Base-by-base conservation (phyloP, 1,140 invertebrate genomes). In the Mya arenaria region DNA sequence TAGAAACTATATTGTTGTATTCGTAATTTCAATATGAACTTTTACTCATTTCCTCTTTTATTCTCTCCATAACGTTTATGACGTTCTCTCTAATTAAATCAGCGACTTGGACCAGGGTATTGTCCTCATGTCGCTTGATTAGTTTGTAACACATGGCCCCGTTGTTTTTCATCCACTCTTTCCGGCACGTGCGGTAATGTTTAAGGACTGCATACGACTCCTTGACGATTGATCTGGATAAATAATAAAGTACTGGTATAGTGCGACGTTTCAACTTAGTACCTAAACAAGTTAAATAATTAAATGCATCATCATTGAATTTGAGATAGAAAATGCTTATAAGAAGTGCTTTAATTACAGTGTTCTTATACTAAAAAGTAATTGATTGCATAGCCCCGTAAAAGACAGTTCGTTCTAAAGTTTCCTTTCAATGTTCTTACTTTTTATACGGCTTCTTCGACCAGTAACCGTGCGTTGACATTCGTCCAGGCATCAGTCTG, bases 381-480 rank as follows among this genome's bases (percentile, higher is more conserved):
- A 48, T 13, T n/a, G 10, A 48, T 48, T 48, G 10, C n/a, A 10
- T 13, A 48, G 44, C 10, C 10, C 44, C 44, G n/a, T n/a, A n/a
- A 48, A 10, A 10, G n/a, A 13, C 25, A 10, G 8, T 60, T 60
- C 56, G 28, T 60, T 60, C 17, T 60, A 60, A 15, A 17, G 56
- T 13, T 8, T 23, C 8, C 13, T 36, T 32, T 34, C 8, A 4
- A 17, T 36, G 13, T 34, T 34, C 68, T 30, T 71, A 71, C 68
- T 71, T 71, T 55, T 55, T 71, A 55, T 30, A 71, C 1, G 41
- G 41, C 4, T 19, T 34, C 6, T 36, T 19, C n/a, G 52, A 25
- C 69, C 69, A 72, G 41, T 56, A 72, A 2, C 69, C 69, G 58
- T 72, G 69, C 8, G 69, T 72, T 23, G 52, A 72, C 48, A 72